Conservation (phyloP, 1,140 invertebrate genomes). For the Berghia stephanieae region DNA sequence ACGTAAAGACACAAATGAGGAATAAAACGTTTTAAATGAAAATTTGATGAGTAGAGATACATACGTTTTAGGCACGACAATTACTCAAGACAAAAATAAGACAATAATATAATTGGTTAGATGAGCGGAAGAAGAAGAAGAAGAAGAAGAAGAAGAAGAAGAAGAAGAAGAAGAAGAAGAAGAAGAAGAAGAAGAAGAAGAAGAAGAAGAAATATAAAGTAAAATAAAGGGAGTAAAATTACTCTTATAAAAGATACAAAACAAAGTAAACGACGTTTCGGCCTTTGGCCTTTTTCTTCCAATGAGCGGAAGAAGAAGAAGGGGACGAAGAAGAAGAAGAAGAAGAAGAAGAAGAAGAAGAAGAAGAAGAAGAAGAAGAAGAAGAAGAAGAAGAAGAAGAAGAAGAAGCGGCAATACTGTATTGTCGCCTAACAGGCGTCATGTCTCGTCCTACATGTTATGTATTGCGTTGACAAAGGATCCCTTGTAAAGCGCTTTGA, state of each 20-base stretch:
- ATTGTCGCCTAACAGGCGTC: too few relatives aligned
- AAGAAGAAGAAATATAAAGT: slow-evolving; percentile 8
- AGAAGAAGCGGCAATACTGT: too few relatives aligned
- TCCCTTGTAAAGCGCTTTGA: too few relatives aligned
- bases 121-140: too few relatives aligned
- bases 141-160: background rate
- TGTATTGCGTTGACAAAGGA: too few relatives aligned
- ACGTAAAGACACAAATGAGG: background rate
- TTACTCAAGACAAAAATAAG: background rate
- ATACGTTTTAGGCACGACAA: background rate
- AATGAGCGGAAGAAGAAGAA: slow-evolving; percentile 16
- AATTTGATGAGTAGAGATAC: background rate
- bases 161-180: background rate
- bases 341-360: too few relatives aligned
- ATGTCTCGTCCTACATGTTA: too few relatives aligned
- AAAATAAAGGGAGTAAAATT: slow-evolving; percentile 3
- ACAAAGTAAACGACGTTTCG: slow-evolving; percentile 2
- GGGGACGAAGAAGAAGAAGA: background rate
- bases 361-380: too few relatives aligned
- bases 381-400: too few relatives aligned
- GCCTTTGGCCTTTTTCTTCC: too few relatives aligned
- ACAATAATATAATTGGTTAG: background rate
- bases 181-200: background rate
- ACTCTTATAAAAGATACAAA: background rate
- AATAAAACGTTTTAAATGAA: background rate